Base-by-base conservation (phyloP, 2,113 vertebrate species). In the Ceuthmochares aereus region DNA sequence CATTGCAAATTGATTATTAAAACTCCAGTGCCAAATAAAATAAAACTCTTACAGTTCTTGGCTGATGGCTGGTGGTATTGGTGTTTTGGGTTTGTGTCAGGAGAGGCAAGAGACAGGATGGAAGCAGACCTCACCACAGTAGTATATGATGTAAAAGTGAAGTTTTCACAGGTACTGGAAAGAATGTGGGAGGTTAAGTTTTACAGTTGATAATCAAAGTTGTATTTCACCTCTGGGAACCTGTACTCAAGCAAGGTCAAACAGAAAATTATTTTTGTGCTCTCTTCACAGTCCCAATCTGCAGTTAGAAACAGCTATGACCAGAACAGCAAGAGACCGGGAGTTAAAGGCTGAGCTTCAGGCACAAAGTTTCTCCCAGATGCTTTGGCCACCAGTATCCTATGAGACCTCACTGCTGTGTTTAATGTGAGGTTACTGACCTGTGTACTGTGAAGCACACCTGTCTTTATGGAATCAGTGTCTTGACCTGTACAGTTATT, bases 181-280 rank as follows among this genome's bases (percentile, higher is more conserved):
- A 30, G 7, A 78, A 85, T 15, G 12, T 14, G 19, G 10, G 17
- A 80, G 37, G 20, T 49, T 86, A 42, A 52, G 25, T 37, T 83
- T 87, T 86, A 27, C 10, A n/a, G 22, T 55, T 32, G 42, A 55
- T 63, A 80, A 77, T 59, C 1, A 0, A 30, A 84, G 32, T 52
- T 83, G 58, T 32, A 14, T 55, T 92, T 87, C 17, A 51, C 29
- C 29, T 75, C 34, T 90, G 72, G n/a, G 29, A 90, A 75, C 23
- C 6, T 37, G 15, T 26, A 74, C 29, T 66, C 29, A 27, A 23
- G 26, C 8, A 78, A 90, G 69, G 43, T 81, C 52, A 84, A 81
- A 87, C 4, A 84, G 26, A 55, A 93, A 95, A 93, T 87, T 76
- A 87, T 26, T 85, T 92, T 47, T 56, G n/a, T 73, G 67, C 83